Evolutionary conservation across 1,140 invertebrate genomes (phyloP), one percentile per base, ranked within the genome.

Genomic region (Oryctes rhinoceros): DNA sequence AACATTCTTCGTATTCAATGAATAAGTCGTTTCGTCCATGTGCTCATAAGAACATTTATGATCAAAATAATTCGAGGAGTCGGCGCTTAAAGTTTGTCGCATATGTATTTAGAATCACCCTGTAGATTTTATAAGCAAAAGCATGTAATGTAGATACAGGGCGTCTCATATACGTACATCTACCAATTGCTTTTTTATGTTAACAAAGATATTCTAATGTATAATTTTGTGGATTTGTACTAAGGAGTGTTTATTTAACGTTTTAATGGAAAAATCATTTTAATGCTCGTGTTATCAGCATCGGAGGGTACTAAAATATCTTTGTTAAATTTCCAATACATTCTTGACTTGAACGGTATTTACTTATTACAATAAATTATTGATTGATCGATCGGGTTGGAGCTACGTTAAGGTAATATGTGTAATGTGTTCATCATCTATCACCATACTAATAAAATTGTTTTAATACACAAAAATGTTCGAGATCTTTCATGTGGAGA

Each of bases 91-190:
- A 30, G 24, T 30, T 30, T 30, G 24, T 30, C 24, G 24, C 24
- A 30, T 30, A 30, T 30, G 24, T 30, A 30, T 30, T 30, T 30
- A 30, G 24, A 30, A 30, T 30, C 24, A 30, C 24, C 24, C 24
- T 30, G 24, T 30, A 30, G 0, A 30, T 30, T 30, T 30, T 30
- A 71, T 71, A 71, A 10, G 18, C 9, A 71, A 71, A n/a, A n/a
- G 13, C 53, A 59, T 59, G n/a, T 59, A 53, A 59, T 59, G 18
- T 59, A 59, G n/a, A 59, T 59, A 59, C 15, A 18, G 53, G 53
- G 4, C n/a, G 15, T 18, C n/a, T 59, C 1, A 59, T 6, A 30
- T 30, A 30, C 24, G 24, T n/a, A 59, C 2, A 59, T n/a, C 13
- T 53, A 18, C n/a, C 15, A 59, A 18, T 59, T n/a, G 18, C 49